Evolutionary conservation across 2,113 vertebrate species (phyloP).

Genomic region (Anser brachyrhynchus): DNA sequence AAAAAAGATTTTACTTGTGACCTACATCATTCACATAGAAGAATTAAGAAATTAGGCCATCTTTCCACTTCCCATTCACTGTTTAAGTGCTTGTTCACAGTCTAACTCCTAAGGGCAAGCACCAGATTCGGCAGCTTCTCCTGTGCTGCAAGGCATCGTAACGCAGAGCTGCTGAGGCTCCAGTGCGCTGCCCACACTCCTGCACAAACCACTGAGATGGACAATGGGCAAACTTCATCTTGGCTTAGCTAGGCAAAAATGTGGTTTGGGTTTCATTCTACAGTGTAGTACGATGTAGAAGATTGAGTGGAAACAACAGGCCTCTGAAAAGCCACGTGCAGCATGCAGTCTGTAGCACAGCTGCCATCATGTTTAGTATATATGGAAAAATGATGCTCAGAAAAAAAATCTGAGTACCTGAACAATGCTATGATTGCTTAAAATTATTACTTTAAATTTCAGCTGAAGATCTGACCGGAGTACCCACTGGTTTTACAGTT

Average conservation of each 20-base stretch:
- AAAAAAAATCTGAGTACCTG: background rate
- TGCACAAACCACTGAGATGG: background rate
- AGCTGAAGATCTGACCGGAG: background rate
- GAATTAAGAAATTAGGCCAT: slow-evolving; percentile 64
- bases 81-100: background rate
- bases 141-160: background rate
- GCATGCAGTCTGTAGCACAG: background rate
- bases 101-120: background rate
- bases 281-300: background rate
- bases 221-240: background rate
- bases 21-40: slow-evolving; percentile 64
- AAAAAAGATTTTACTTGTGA: slow-evolving; percentile 73
- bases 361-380: background rate
- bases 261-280: background rate
- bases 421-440: background rate
- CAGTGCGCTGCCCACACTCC: background rate
- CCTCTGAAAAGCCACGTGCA: rapidly evolving
- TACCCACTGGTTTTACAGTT: background rate
- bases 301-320: background rate
- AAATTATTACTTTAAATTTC: background rate
- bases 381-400: background rate
- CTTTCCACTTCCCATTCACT: background rate
- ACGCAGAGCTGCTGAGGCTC: background rate
- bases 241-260: background rate
- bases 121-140: background rate